Percentiles rank a stretch among this genome's conserved stretches.
phyloP scores from a whole-genome alignment of 2,888 invertebrate genomes.

The Microplitis deprimator region DNA sequence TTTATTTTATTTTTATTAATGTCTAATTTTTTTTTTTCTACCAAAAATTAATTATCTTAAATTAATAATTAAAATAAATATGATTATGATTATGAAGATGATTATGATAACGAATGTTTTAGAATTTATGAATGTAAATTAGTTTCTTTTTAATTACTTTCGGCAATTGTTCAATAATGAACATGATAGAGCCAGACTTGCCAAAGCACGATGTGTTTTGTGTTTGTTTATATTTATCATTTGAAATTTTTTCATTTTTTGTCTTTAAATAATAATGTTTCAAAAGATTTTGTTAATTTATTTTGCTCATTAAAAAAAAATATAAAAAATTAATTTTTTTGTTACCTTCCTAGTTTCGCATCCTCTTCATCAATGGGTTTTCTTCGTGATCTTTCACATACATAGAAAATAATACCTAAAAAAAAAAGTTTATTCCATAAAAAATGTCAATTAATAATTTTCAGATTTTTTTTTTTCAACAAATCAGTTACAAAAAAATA shows the following conservation, averaged over 20 bases:
- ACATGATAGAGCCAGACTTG: constrained; percentile 69
- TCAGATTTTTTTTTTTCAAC: too few relatives aligned
- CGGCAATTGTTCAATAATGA: constrained; percentile 61
- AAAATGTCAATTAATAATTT: neutral
- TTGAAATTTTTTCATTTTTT: constrained; percentile 11
- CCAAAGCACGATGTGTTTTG: constrained; percentile 68
- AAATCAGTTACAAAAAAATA: too few relatives aligned
- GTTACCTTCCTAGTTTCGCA: constrained; percentile 87
- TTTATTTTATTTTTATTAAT: neutral
- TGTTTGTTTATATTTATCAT: constrained; percentile 27
- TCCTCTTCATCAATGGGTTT: constrained; percentile 85
- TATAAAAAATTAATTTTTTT: constrained; percentile 31
- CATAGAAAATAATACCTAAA: constrained; percentile 70
- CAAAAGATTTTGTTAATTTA: neutral
- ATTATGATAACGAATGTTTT: constrained; percentile 9
- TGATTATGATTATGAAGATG: constrained; percentile 21
- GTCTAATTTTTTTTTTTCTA: neutral
- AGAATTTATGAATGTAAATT: neutral
- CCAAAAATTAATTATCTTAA: neutral
- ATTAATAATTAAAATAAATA: constrained; percentile 24
- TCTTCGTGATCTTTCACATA: constrained; percentile 73
- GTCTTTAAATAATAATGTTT: neutral
- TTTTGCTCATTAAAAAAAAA: neutral
- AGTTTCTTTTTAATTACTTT: constrained; percentile 22
- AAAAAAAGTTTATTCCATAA: constrained; percentile 19